Conservation (phyloP, 2,113 vertebrate genomes). For the Albula goreensis region DNA sequence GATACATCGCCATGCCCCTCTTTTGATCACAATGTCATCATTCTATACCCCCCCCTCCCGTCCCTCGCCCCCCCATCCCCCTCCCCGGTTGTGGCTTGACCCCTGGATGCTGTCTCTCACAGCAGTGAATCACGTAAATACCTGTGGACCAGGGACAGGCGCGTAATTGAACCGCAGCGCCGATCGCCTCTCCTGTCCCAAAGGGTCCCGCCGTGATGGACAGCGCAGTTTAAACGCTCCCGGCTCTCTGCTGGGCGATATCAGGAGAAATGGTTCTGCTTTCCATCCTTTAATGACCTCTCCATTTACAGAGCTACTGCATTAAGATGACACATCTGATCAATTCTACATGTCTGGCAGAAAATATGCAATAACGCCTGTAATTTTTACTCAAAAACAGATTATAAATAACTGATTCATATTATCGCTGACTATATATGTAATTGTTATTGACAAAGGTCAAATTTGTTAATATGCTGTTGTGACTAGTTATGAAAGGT, state of each 20-base stretch:
- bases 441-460: too few relatives aligned
- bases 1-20: background rate
- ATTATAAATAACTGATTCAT: too few relatives aligned
- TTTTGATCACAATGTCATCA: background rate
- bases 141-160: constrained; percentile 17
- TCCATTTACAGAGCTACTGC: background rate
- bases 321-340: background rate
- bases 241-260: constrained; percentile 35
- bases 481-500: too few relatives aligned
- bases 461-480: too few relatives aligned
- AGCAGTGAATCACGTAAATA: constrained; percentile 43
- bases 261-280: constrained; percentile 21
- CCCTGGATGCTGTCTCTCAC: constrained; percentile 38
- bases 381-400: too few relatives aligned
- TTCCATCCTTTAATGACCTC: background rate
- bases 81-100: background rate
- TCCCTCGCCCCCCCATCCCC: too few relatives aligned
- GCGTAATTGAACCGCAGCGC: constrained; percentile 46
- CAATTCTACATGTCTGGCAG: background rate
- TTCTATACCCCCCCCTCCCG: background rate
- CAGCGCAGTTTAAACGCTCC: constrained; percentile 27
- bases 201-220: constrained; percentile 44
- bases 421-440: too few relatives aligned
- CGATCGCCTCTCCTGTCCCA: constrained; percentile 41
- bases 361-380: too few relatives aligned